Evolutionary conservation across 2,888 invertebrate genomes (phyloP), one percentile per base, ranked within the genome.

Genomic region (Papilio demoleus): DNA sequence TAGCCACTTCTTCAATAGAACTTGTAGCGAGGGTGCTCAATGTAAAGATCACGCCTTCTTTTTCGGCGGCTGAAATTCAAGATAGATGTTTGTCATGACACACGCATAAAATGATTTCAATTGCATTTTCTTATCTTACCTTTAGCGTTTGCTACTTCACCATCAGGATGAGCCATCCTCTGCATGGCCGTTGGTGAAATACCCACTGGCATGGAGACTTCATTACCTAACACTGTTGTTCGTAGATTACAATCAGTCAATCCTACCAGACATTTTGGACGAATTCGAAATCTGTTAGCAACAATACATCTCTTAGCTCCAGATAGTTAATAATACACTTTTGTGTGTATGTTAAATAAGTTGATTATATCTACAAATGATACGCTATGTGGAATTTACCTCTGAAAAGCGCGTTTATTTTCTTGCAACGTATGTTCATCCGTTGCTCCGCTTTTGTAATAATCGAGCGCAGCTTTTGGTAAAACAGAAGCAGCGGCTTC

Each of bases 141-240:
- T 94, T 89, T 94, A 3, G 94, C 97, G 82, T 94, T 96, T 58
- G 95, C 97, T 71, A 94, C 88, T 88, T 98, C 98, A 12, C 98
- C 97, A 53, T 96, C 95, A 0, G 95, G 94, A 89, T 97, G 96
- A 0, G 97, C 97, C 96, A 98, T 95, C 79, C 94, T 94, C 83
- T 97, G 97, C 96, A 97, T 96, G 0, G 97, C 97, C 2, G 97
- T 95, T 0, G 98, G 97, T 0, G 97, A 95, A 64, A 97, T 94
- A 14, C 96, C 97, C 53, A 96, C 79, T 0, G 96, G 96, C 88
- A 96, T 94, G 0, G 94, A 85, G 1, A 96, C 85, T 63, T 87
- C 91, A 50, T 93, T 81, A 0, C 96, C 96, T 31, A 96, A 87
- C 47, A 96, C 85, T 0, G 86, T 90, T 0, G 95, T 94, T 4